Base-by-base conservation (phyloP, 2,888 invertebrate species). In the Agrotis ipsilon region DNA sequence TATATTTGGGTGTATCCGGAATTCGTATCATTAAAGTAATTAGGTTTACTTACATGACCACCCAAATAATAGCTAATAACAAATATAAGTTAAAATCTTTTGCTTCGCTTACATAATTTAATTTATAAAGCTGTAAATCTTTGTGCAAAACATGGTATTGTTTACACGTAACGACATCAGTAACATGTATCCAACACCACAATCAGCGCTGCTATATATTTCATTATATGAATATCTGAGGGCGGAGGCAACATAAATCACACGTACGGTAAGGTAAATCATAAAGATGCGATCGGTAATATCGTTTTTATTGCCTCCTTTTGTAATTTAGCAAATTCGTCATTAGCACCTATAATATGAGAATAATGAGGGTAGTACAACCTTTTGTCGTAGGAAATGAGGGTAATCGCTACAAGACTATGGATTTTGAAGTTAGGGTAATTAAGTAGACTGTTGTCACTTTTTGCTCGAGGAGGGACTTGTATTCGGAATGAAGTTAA, bases 261-360 rank as follows among this genome's bases (percentile, higher is more conserved):
- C 71, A 67, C 52, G 67, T 72, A 68, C 83, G 59, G 72, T 73
- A 82, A 83, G 82, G 83, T 83, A 85, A 80, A 85, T 85, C 83
- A 83, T 74, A 78, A 75, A 80, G 85, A 83, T 78, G 75, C 78
- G 75, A 83, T 85, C 75, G 78, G 78, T 76, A 85, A 83, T 83
- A 83, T 78, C 78, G 78, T 74, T 83, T 83, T 83, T 85, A 83
- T 83, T 83, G 70, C 83, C 70, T 73, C 73, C 80, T 67, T 68
- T 73, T 75, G 73, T 75, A 83, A 85, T 82, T 81, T 71, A 83
- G 69, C 63, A 72, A 72, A 78, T 70, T 75, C 71, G 57, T 82
- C 77, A 85, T 73, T 77, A 82, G 75, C 67, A 59, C 72, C 58
- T 63, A 48, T 72, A 48, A 73, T 78, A 51, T 64, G 32, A 19